Base-by-base conservation (phyloP, 2,888 invertebrate species). In the Nemurella pictetii region DNA sequence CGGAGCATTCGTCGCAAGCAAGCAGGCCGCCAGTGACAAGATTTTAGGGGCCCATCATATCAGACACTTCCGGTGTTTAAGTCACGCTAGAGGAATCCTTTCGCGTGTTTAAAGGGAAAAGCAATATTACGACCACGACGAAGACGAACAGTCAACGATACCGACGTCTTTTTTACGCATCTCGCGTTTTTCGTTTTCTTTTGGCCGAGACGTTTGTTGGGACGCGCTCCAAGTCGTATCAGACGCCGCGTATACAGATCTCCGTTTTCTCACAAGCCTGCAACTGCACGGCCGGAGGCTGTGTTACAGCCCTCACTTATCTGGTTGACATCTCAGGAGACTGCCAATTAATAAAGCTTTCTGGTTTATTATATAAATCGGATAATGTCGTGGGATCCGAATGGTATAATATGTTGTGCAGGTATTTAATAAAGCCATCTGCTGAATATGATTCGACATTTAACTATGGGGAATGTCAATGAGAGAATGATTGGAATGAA, bases 21-120 rank as follows among this genome's bases (percentile, higher is more conserved):
- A n/a, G n/a, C n/a, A n/a, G n/a, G 25, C 83, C 32, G 86, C 84
- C 74, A 83, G 83, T 82, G 84, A 36, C 55, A 55, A 36, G 82
- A 82, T 36, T 72, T 82, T 82, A 72, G 72, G 28, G 29, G 82
- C 26, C 82, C 29, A 29, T 82, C 55, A 82, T n/a, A n/a, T 72
- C 82, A 25, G 27, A 55, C 9, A 72, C 82, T 82, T 82, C 82
- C 82, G 82, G 82, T 29, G 82, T 82, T 82, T 15, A 15, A 55
- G 82, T 82, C 82, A 82, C 82, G 82, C 35, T 35, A 26, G 5
- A n/a, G 80, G 75, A 75, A 75, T 55, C 55, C 55, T 55, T 55
- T 55, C 55, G 55, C 28, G 28, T 29, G 29, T 27, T 30, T 78
- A 78, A 29, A 78, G 30, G 78, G 30, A 78, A 78, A 29, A 30